Base-by-base conservation (phyloP, 2,888 invertebrate genomes). In the Machimus rusticus region DNA sequence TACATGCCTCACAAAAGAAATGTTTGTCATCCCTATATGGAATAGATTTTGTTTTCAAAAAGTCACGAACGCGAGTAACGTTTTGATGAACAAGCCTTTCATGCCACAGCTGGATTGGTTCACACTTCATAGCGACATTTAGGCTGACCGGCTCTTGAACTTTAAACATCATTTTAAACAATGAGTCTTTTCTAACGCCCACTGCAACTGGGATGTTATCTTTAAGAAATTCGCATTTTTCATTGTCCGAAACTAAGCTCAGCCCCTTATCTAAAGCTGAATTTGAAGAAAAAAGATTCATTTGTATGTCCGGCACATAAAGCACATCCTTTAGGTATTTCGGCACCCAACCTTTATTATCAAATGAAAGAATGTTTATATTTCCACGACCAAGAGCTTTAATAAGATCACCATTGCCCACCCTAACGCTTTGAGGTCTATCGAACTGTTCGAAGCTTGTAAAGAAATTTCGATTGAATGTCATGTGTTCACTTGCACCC, bases 61-160 rank as follows among this genome's bases (percentile, higher is more conserved):
- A 85, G 37, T 82, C 86, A 74, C 88, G 88, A 0, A 90, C 89
- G 39, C 90, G 89, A 5, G 31, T 46, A 34, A 89, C 86, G 55
- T 89, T 88, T 88, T 90, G 90, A 66, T 90, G 90, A 6, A 87
- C 88, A 28, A 90, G 46, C 12, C 89, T 34, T 74, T 89, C 89
- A 88, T 90, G 90, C 90, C 90, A 90, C 2, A 89, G 9, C 37
- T 28, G 5, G n/a, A 77, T 6, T 5, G 77, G 16, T 39, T 77
- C 77, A 34, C 16, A n/a, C 37, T 77, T 77, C 77, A 16, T 19
- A 2, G 37, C 16, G 14, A 77, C 39, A 77, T 77, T 77, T 39
- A 16, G 2, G 16, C n/a, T n/a, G n/a, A n/a, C n/a, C n/a, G n/a
- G n/a, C n/a, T n/a, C 31, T 77, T 34, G 37, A n/a, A 34, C 37